Evolutionary conservation across 2,113 vertebrate genomes (phyloP), one percentile per base, ranked within the genome.

Genomic region (Alectura lathami): DNA sequence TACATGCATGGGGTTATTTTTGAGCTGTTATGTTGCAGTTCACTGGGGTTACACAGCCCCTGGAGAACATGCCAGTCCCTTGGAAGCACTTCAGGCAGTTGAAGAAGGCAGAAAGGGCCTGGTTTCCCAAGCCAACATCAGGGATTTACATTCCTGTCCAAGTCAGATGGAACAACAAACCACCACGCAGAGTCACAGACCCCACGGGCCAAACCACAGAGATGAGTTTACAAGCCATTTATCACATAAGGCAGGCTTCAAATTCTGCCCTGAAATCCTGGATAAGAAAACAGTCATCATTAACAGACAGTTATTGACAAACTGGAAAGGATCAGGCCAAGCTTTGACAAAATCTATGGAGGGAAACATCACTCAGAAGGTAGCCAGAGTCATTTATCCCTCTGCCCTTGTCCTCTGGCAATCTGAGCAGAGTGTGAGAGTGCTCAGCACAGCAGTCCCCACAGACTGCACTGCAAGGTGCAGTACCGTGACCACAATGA

Each of bases 391-490:
- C 59, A 59, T 64, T 53, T 66, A 24, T 7, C 45, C 2, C 50
- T 13, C 17, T 47, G 21, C 22, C 59, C n/a, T 24, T 11, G 4
- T 16, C 62, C 70, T 59, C 81, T n/a, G 43, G 30, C 32, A 73
- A 40, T 43, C 42, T 69, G 40, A 36, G 68, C 30, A 48, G 54
- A 62, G 38, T 1, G 17, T 26, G 74, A 78, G 40, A 23, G 54
- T 21, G 62, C 14, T 76, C 40, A 1, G 2, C 17, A 27, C 30
- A 57, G 30, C 8, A 32, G 18, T 50, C 43, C 51, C 68, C 86
- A 27, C 2, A 24, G 8, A 43, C 27, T 3, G 7, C 11, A 36
- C 6, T 13, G 12, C 2, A 10, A 0, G 11, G 36, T 0, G 0
- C 59, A 72, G 70, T 51, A 32, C 64, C 36, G 59, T 6, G 86